Base-by-base conservation (phyloP, 2,888 invertebrate genomes). In the Rhabditoides inermis region DNA sequence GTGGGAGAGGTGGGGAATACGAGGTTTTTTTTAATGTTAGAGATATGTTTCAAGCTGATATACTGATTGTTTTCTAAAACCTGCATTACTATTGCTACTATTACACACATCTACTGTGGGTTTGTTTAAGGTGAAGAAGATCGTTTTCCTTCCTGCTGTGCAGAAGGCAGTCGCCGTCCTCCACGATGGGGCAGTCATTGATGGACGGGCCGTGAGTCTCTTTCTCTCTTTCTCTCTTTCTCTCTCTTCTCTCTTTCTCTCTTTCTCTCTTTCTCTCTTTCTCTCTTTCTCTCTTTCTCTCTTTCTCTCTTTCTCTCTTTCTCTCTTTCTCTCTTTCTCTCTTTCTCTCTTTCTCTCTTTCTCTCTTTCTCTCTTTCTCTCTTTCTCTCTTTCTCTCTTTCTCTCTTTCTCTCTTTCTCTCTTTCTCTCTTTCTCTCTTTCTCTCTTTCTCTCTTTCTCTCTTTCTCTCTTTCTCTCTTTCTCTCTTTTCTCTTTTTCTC, bases 161-260 rank as follows among this genome's bases (percentile, higher is more conserved):
- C 27, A 52, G 18, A 55, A 61, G 32, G 67, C 67, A 0, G 53
- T 67, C 18, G 67, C 61, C 7, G 56, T 61, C 35, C 51, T 67
- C 2, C 59, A 60, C 28, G 59, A 54, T 2, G 67, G 67, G 53
- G 67, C 67, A 3, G 48, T 65, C 10, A 56, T 67, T 30, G 63
- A 63, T 49, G 55, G 57, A 37, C 45, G 49, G 20, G 35, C 37
- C 36, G 59, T 60, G 18, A 12, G 45, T 28, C 27, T 10, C 2
- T n/a, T 7, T 15, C 26, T 30, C 25, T 35, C 20, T 25, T 26
- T 18, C 48, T 47, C 23, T 26, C 18, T 39, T 10, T 26, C n/a
- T 30, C 48, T 20, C 39, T 26, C 30, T n/a, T 22, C 22, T 2
- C 32, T 32, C n/a, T 2, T 2, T 4, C 4, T 23, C 6, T 10